A percentile compares a stretch with the other conserved stretches of the same genome.
These are phyloP conservation scores for Dasypus novemcinctus DNA, from an alignment of 2,113 vertebrate species.

Conservation along the genomic window DNA sequence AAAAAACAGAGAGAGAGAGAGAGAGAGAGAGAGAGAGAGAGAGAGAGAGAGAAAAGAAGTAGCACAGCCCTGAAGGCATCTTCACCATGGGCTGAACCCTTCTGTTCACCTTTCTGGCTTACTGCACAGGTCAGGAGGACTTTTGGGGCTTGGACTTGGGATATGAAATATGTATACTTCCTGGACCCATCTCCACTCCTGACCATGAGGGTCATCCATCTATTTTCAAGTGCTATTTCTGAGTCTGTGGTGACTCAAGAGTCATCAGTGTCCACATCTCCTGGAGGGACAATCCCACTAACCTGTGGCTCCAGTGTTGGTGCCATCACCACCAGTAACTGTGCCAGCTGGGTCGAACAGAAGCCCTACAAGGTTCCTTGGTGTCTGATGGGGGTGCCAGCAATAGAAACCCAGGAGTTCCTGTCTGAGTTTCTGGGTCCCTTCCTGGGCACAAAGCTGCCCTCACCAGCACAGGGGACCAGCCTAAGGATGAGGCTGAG, in stretches of 20 bases:
- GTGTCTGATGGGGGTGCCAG: background rate
- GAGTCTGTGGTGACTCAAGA: slow-evolving; percentile 8
- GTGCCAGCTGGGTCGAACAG: background rate
- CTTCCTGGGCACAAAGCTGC: too few relatives aligned
- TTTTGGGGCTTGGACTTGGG: background rate
- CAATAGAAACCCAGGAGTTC: accelerated
- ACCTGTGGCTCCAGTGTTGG: slow-evolving; percentile 3
- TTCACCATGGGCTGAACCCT: background rate
- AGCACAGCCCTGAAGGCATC: background rate
- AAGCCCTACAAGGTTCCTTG: background rate
- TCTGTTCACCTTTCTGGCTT: slow-evolving; percentile 14
- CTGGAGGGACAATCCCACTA: too few relatives aligned
- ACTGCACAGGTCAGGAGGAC: background rate
- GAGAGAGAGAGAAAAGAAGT: too few relatives aligned
- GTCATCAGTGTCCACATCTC: background rate
- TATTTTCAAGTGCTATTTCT: background rate
- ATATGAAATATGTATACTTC: background rate
- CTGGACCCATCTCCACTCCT: background rate
- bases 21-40: too few relatives aligned
- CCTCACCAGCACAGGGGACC: background rate
- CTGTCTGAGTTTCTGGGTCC: background rate
- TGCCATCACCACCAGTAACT: background rate
- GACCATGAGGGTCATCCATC: background rate
- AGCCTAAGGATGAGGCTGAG: background rate
- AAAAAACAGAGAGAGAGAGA: too few relatives aligned